These are phyloP conservation scores for Triplophysa bombifrons DNA, from an alignment of 2,797 vertebrate genomes.

Conservation along the genomic window DNA sequence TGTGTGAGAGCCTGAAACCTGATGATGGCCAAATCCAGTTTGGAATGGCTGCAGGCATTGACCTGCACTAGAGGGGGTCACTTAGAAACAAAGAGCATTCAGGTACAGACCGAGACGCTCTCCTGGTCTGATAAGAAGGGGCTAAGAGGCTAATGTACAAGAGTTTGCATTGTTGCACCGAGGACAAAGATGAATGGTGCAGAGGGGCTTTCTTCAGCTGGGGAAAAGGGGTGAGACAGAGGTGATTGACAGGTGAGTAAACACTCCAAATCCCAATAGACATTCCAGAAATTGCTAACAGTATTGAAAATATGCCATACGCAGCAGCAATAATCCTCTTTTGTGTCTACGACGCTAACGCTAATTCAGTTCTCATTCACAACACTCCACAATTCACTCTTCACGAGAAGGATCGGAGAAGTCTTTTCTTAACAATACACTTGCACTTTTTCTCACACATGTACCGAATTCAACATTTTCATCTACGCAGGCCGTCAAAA, in stretches of 20 bases:
- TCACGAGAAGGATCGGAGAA: not conserved
- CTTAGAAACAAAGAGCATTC: constrained; percentile 78
- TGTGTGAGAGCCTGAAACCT: constrained; percentile 68
- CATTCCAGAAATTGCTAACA: constrained; percentile 73
- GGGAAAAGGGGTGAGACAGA: constrained; percentile 52
- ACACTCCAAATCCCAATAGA: constrained; percentile 70
- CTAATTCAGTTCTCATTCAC: constrained; percentile 66
- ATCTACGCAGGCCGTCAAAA: too few relatives aligned
- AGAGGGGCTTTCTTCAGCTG: constrained; percentile 30
- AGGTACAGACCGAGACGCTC: constrained; percentile 74
- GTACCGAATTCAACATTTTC: not conserved
- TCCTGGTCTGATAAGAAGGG: constrained; percentile 71
- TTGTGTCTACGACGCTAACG: constrained; percentile 65
- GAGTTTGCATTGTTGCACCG: constrained; percentile 65
- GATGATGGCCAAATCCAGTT: constrained; percentile 71
- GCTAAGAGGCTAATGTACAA: constrained; percentile 66
- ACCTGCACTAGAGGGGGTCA: constrained; percentile 71
- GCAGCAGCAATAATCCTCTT: constrained; percentile 69
- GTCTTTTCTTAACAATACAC: not conserved
- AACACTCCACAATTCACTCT: constrained; percentile 17
- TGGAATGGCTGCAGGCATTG: constrained; percentile 75
- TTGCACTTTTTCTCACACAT: not conserved
- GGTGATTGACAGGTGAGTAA: constrained; percentile 74
- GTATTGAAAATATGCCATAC: constrained; percentile 70
- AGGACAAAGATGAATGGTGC: constrained; percentile 53